Percentiles rank a stretch among this genome's conserved stretches.
These are phyloP conservation scores for Macrophya alboannulata DNA, from an alignment of 2,888 invertebrate species.

Conservation along the genomic window DNA sequence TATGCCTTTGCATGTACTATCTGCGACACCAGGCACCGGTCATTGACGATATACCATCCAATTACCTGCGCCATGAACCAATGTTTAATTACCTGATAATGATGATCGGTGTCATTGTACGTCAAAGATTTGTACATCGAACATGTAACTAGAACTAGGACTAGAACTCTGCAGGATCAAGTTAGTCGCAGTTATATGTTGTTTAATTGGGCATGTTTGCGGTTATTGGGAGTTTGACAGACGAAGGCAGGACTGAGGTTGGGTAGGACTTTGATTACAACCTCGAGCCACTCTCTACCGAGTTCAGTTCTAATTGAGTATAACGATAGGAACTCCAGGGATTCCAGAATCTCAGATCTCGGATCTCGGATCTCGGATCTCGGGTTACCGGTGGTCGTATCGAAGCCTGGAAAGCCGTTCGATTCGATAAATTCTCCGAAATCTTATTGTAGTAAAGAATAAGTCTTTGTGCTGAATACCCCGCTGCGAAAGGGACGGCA, in stretches of 20 bases:
- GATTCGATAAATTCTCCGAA: slow-evolving; percentile 13
- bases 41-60: slow-evolving; percentile 7
- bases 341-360: slow-evolving; percentile 18
- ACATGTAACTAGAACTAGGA: no score
- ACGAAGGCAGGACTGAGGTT: background rate
- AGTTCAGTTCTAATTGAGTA: slow-evolving; percentile 21
- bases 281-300: slow-evolving; percentile 1
- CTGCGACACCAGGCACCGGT: background rate
- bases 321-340: slow-evolving; percentile 9
- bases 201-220: background rate
- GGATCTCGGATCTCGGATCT: background rate
- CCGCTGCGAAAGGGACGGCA: background rate
- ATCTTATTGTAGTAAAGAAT: slow-evolving; percentile 13
- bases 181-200: background rate
- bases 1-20: background rate
- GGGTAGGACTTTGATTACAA: background rate
- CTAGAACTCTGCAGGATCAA: background rate
- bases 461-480: slow-evolving; percentile 13
- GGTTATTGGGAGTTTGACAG: background rate
- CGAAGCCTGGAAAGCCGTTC: background rate
- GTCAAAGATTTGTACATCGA: background rate
- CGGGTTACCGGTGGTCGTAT: background rate
- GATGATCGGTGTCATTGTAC: background rate
- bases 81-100: slow-evolving; percentile 37
- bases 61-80: slow-evolving; percentile 8